Percentiles rank a stretch among this genome's conserved stretches.
phyloP scores from a whole-genome alignment of 1,140 invertebrate genomes.

The Glossosoma conforme region DNA sequence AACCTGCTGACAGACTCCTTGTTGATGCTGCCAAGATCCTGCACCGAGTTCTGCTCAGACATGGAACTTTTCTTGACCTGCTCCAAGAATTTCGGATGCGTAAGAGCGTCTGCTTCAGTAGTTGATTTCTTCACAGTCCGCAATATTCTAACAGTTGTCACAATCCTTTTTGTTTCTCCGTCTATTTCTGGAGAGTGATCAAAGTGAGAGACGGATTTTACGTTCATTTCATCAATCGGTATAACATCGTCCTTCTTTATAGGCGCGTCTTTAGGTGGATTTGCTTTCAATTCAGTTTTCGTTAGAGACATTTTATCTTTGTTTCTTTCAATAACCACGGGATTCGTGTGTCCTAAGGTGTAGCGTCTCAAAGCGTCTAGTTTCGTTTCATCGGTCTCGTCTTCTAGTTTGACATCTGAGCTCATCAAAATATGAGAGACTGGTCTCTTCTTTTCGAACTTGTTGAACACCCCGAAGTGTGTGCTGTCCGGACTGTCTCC shows the following conservation, averaged over 20 bases:
- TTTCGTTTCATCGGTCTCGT: slow-evolving; percentile 20
- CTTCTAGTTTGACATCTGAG: slow-evolving; percentile 20
- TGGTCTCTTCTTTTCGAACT: slow-evolving; percentile 24
- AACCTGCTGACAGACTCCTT: slow-evolving; percentile 24
- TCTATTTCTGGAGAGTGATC: no score
- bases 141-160: slow-evolving; percentile 24
- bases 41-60: slow-evolving; percentile 21
- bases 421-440: slow-evolving; percentile 24
- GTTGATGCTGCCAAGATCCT: slow-evolving; percentile 17
- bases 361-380: slow-evolving; percentile 10
- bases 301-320: neutral
- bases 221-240: no score
- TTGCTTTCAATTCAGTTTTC: slow-evolving; percentile 1
- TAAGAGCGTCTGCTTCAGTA: slow-evolving; percentile 2
- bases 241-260: neutral
- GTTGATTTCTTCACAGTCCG: slow-evolving; percentile 21
- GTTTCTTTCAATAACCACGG: neutral
- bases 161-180: no score
- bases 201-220: no score
- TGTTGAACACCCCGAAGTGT: slow-evolving; percentile 16
- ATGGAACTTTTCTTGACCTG: slow-evolving; percentile 7
- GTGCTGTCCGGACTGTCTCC: slow-evolving; percentile 26
- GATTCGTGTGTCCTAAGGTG: slow-evolving; percentile 13
- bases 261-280: neutral
- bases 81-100: slow-evolving; percentile 6